Evolutionary conservation across 35 echinoderm and acorn worm species (phyloP), one percentile per base, ranked within the genome.

Genomic region (Lytechinus pictus): DNA sequence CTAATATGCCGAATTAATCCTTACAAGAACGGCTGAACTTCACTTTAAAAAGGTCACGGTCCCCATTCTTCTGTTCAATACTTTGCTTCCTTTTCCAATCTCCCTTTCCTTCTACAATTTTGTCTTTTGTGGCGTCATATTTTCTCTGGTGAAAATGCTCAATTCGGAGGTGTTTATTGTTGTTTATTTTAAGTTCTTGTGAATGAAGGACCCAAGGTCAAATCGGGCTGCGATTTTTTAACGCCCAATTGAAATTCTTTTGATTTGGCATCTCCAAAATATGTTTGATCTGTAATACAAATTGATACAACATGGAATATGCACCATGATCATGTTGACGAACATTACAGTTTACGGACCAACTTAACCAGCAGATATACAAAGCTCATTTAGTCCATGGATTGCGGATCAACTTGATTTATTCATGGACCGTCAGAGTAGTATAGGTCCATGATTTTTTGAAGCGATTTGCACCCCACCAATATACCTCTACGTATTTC

Each of bases 1-100:
- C 51, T 93, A 93, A 52, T 93, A 93, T 57, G 92, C 92, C 55
- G 92, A 55, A 55, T 93, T 93, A 93, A 93, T 93, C 92, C 92
- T 44, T 53, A 57, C 52, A 90, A 4, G 16, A 44, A 90, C 14
- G 14, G 52, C 88, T 52, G 66, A 79, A 79, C 66, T 90, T 90
- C 28, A 90, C 88, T 90, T 90, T 44, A 44, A 90, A 90, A 90
- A 54, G 88, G 88, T 90, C 88, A 90, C 88, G 88, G 88, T 90
- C 10, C 88, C 44, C 88, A 12, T 54, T 54, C 88, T 90, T 52
- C 6, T 54, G 28, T 90, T 54, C 88, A 10, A 11, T 54, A 6
- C 13, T 54, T 90, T 54, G 28, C 88, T 90, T 21, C 52, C 27
- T 90, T n/a, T 54, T 29, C 88, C 12, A 10, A 52, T 54, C 88